A percentile compares a stretch with the other conserved stretches of the same genome.
phyloP scores from a whole-genome alignment of 2,888 invertebrate species.

The Drosophila bunnanda region DNA sequence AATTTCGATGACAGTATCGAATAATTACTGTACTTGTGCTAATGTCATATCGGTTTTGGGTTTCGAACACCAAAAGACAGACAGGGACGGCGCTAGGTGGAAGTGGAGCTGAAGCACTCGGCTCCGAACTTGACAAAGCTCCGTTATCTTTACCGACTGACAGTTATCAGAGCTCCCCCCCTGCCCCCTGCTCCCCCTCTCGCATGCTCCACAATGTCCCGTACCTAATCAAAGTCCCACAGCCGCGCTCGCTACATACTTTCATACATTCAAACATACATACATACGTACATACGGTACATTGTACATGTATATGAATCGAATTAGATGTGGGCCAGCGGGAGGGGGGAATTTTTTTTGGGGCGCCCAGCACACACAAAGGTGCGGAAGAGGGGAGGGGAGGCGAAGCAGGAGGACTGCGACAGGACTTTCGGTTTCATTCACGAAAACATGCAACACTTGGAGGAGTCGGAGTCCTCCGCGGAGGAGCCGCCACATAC shows the following conservation, averaged over 20 bases:
- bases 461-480: constrained; percentile 37
- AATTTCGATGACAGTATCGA: not conserved
- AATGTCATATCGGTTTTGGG: constrained; percentile 43
- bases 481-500: constrained; percentile 43
- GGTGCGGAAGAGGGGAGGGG: constrained; percentile 52
- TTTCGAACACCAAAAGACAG: constrained; percentile 33
- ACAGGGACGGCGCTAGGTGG: constrained; percentile 12
- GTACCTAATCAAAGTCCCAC: constrained; percentile 45
- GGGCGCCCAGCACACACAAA: constrained; percentile 41
- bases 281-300: constrained; percentile 6
- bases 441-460: constrained; percentile 69
- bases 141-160: constrained; percentile 58
- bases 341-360: constrained; percentile 32
- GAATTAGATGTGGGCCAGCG: constrained; percentile 51
- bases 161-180: constrained; percentile 55
- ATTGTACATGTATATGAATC: constrained; percentile 49
- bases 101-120: constrained; percentile 47
- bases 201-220: constrained; percentile 13
- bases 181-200: not conserved
- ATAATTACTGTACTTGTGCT: constrained; percentile 29
- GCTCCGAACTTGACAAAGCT: constrained; percentile 63
- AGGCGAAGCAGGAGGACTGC: constrained; percentile 2
- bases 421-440: constrained; percentile 66
- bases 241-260: constrained; percentile 9
- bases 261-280: constrained; percentile 5